phyloP scores from a whole-genome alignment of 1,140 invertebrate species.

The Drosophila yakuba region DNA sequence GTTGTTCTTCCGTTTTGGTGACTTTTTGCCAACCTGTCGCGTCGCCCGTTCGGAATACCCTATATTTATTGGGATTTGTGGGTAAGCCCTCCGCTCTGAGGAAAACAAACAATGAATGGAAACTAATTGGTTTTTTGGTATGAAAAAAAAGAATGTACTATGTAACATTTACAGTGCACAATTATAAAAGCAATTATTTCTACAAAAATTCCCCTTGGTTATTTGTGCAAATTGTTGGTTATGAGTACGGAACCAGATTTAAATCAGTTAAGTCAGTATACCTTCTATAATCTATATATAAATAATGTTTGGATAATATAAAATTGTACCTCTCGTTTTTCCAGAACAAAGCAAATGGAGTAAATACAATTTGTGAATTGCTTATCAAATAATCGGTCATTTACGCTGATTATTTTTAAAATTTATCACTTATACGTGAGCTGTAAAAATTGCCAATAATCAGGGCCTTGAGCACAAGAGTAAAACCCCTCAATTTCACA shows the following conservation, averaged over 20 bases:
- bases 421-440: constrained; percentile 34
- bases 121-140: constrained; percentile 24
- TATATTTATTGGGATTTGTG: constrained; percentile 1
- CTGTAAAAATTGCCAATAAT: constrained; percentile 28
- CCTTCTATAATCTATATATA: too few species aligned
- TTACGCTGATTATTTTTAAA: constrained; percentile 26
- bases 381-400: constrained; percentile 3
- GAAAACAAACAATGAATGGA: constrained; percentile 21
- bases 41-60: constrained; percentile 9
- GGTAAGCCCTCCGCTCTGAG: constrained; percentile 9
- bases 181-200: neutral
- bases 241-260: too few species aligned
- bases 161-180: constrained; percentile 1
- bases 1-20: constrained; percentile 16
- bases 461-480: neutral
- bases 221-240: too few species aligned
- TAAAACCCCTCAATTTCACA: constrained; percentile 26
- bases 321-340: neutral
- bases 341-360: neutral
- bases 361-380: neutral
- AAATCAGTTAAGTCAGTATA: too few species aligned
- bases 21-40: constrained; percentile 20
- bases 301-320: too few species aligned
- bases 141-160: constrained; percentile 12
- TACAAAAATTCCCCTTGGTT: neutral